These are phyloP conservation scores for Tetragonisca angustula DNA, from an alignment of 2,888 invertebrate genomes.

Conservation along the genomic window DNA sequence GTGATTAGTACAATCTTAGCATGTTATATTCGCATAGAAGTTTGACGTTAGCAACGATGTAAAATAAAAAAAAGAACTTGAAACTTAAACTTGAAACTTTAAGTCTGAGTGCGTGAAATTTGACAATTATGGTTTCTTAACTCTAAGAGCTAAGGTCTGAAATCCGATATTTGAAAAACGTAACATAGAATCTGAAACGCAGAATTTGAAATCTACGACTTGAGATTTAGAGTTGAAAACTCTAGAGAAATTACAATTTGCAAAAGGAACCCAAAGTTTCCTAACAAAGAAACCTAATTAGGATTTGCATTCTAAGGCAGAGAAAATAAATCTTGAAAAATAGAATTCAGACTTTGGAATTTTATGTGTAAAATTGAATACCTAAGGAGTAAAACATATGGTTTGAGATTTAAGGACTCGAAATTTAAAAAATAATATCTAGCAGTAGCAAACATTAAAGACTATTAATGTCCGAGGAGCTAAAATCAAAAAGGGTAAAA, in stretches of 20 bases:
- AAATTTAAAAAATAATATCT: too few species aligned
- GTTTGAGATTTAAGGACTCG: background rate
- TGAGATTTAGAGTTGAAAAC: background rate
- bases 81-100: background rate
- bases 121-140: background rate
- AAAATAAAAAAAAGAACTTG: background rate
- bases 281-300: background rate
- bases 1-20: background rate
- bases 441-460: too few species aligned
- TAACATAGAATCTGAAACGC: background rate
- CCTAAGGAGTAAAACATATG: background rate
- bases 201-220: background rate
- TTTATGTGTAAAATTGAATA: background rate
- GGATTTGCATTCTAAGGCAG: background rate
- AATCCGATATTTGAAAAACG: background rate
- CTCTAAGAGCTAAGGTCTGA: background rate
- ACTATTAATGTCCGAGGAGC: too few species aligned
- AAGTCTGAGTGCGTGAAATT: background rate
- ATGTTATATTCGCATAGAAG: background rate
- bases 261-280: background rate
- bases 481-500: too few species aligned
- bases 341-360: background rate
- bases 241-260: background rate
- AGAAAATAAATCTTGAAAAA: background rate
- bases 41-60: background rate